These are phyloP conservation scores for Oryzaephilus surinamensis DNA, from an alignment of 1,140 invertebrate genomes.

Conservation along the genomic window DNA sequence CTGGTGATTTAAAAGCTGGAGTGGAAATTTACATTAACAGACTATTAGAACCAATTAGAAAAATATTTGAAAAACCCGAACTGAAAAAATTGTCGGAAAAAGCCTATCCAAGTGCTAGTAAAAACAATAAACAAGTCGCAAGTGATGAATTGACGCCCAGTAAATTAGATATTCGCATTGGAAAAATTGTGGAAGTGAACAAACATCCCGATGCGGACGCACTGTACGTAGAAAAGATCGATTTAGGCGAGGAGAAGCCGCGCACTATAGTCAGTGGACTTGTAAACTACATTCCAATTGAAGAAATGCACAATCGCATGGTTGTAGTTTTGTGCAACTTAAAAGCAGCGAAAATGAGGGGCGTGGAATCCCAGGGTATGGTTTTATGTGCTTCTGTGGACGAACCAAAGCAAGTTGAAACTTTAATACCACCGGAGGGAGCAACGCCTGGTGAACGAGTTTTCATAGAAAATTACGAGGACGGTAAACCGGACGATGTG, in stretches of 20 bases:
- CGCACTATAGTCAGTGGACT: slow-evolving; percentile 80
- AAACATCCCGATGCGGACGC: slow-evolving; percentile 93
- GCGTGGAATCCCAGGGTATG: slow-evolving; percentile 82
- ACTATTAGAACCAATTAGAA: slow-evolving; percentile 81
- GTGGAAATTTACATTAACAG: slow-evolving; percentile 79
- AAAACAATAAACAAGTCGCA: no score
- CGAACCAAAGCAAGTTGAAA: slow-evolving; percentile 71
- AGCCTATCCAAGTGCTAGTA: slow-evolving; percentile 70
- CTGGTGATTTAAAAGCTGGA: slow-evolving; percentile 81
- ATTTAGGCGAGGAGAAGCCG: slow-evolving; percentile 59
- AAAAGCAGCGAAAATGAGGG: slow-evolving; percentile 88
- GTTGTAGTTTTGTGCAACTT: slow-evolving; percentile 89
- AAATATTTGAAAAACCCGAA: slow-evolving; percentile 72
- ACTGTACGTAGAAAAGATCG: slow-evolving; percentile 90
- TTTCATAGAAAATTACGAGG: slow-evolving; percentile 62
- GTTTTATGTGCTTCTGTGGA: slow-evolving; percentile 82
- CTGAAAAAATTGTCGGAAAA: slow-evolving; percentile 51
- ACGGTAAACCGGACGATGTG: slow-evolving; percentile 67
- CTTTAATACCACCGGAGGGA: slow-evolving; percentile 61
- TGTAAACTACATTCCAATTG: slow-evolving; percentile 78
- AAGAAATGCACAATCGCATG: slow-evolving; percentile 76
- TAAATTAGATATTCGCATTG: slow-evolving; percentile 81
- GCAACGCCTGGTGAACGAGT: slow-evolving; percentile 72
- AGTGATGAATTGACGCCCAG: slow-evolving; percentile 60
- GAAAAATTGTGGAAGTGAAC: slow-evolving; percentile 81